Evolutionary conservation across 2,113 vertebrate species (phyloP).

Genomic region (Toxotes jaculatrix): DNA sequence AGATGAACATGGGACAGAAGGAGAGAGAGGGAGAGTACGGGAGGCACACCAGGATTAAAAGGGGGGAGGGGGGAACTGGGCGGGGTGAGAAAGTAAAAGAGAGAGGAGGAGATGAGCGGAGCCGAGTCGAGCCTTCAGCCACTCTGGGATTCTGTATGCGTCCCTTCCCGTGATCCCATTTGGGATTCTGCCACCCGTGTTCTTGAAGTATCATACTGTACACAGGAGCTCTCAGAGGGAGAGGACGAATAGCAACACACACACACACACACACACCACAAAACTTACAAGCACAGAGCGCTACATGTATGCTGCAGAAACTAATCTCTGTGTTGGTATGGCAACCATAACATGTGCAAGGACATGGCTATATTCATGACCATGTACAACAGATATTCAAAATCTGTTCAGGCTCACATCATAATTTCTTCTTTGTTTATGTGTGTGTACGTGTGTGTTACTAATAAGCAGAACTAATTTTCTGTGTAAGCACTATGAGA

Average conservation of each 20-base stretch:
- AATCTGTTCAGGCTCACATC: slow-evolving; percentile 6
- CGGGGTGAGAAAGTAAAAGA: slow-evolving; percentile 43
- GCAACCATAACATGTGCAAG: slow-evolving; percentile 62
- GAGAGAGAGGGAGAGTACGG: slow-evolving; percentile 16
- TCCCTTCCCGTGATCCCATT: slow-evolving; percentile 62
- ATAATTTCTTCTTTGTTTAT: slow-evolving; percentile 1
- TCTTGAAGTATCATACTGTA: slow-evolving; percentile 56
- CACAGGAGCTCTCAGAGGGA: slow-evolving; percentile 44
- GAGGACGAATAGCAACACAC: slow-evolving; percentile 42
- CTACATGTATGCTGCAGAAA: slow-evolving; percentile 47
- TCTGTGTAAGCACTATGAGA: slow-evolving; percentile 19
- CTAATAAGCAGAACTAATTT: slow-evolving; percentile 46
- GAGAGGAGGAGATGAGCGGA: slow-evolving; percentile 44
- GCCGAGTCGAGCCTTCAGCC: slow-evolving; percentile 34
- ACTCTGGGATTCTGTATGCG: slow-evolving; percentile 58
- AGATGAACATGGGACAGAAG: slow-evolving; percentile 37
- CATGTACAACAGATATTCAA: slow-evolving; percentile 8
- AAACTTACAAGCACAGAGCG: slow-evolving; percentile 33
- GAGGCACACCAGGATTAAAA: slow-evolving; percentile 54
- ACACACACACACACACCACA: slow-evolving; percentile 36
- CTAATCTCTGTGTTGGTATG: slow-evolving; percentile 66
- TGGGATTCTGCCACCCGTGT: slow-evolving; percentile 67
- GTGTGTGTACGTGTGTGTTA: slow-evolving; percentile 11
- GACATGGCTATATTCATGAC: slow-evolving; percentile 18
- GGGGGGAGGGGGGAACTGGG: background rate